Conservation (phyloP, 1,140 invertebrate species). For the Adelges cooleyi region DNA sequence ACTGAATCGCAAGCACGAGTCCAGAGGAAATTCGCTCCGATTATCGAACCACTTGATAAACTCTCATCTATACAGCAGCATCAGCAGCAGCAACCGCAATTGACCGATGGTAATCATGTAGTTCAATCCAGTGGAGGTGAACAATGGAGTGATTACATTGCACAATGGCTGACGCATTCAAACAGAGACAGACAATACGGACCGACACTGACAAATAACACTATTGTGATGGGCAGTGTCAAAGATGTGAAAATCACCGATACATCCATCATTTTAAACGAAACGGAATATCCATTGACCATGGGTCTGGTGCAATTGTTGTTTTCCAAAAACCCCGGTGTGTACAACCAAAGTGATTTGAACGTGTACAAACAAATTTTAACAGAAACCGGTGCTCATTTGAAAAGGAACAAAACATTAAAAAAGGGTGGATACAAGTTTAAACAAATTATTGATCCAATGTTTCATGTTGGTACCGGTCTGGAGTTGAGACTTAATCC, state of each 20-base stretch:
- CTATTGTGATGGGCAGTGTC: neutral
- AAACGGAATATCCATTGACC: neutral
- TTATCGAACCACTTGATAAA: neutral
- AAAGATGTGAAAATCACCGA: neutral
- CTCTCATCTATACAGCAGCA: too few species aligned
- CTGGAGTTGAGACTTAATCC: neutral
- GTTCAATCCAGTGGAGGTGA: neutral
- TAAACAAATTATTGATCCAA: neutral
- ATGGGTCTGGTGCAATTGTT: neutral
- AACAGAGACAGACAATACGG: neutral
- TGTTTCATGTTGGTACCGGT: neutral
- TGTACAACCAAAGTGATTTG: too few species aligned
- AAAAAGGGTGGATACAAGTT: neutral
- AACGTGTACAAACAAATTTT: neutral
- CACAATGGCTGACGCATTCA: too few species aligned
- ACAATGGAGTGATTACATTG: too few species aligned
- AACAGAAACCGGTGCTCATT: neutral
- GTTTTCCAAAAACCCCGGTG: too few species aligned
- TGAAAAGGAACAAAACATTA: neutral
- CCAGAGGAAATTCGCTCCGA: neutral
- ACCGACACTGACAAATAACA: neutral
- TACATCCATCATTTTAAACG: neutral
- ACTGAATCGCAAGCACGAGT: neutral
- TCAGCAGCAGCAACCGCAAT: neutral
- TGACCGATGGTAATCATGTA: neutral